A percentile compares a stretch with the other conserved stretches of the same genome.
These are phyloP conservation scores for Doryteuthis pealeii DNA, from an alignment of 1,140 invertebrate genomes.

Conservation along the genomic window DNA sequence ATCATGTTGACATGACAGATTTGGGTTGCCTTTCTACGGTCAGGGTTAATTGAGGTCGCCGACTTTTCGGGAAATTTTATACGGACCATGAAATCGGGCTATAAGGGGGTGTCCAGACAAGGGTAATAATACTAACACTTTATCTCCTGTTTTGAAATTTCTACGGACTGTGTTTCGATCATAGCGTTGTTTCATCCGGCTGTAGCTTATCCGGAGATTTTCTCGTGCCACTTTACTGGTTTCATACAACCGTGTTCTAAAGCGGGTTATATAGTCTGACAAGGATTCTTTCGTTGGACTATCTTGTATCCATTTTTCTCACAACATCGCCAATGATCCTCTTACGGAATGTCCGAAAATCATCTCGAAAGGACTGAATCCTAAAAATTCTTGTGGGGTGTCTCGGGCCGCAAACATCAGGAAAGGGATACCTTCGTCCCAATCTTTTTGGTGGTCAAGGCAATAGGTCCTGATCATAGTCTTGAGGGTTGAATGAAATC, in stretches of 20 bases:
- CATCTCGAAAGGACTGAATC: slow-evolving; percentile 31
- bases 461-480: no score
- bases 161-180: slow-evolving; percentile 23
- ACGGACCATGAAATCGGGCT: slow-evolving; percentile 1
- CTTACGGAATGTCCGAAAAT: slow-evolving; percentile 28
- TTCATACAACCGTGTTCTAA: not conserved
- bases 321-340: slow-evolving; percentile 23
- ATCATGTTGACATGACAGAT: no score
- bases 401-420: not conserved
- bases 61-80: not conserved
- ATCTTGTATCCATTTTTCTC: slow-evolving; percentile 16
- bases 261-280: not conserved
- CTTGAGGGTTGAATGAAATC: no score
- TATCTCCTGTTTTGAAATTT: slow-evolving; percentile 26
- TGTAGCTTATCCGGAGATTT: slow-evolving; percentile 21
- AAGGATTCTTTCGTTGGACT: not conserved
- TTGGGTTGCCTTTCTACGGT: not conserved
- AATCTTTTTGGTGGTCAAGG: not conserved
- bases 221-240: not conserved
- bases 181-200: slow-evolving; percentile 31
- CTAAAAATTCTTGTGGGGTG: not conserved
- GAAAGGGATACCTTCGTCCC: not conserved
- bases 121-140: slow-evolving; percentile 19
- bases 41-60: not conserved
- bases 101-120: not conserved